Base-by-base conservation (phyloP, 2,888 invertebrate genomes). In the Archaeoteleia sp. region DNA sequence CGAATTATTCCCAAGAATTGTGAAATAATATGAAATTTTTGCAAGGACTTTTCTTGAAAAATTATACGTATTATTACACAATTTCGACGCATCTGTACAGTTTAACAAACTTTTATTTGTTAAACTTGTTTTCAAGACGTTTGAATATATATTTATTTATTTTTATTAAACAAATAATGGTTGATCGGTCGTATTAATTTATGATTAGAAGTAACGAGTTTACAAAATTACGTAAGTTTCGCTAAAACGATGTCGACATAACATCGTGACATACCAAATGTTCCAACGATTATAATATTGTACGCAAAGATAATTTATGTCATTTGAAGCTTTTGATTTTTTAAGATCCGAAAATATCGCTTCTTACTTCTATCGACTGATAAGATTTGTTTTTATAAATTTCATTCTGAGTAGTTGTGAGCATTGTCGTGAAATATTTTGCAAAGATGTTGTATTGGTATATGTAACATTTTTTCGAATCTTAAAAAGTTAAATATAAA, bases 261-360 rank as follows among this genome's bases (percentile, higher is more conserved):
- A 53, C 34, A 46, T 60, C 49, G 66, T 66, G 60, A 58, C 54
- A 66, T 66, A 39, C 60, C 66, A 66, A 66, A 66, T 66, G 66
- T 66, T 66, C 66, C 66, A 66, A 46, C 54, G 60, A 49, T 60
- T 66, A 66, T 66, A 54, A 53, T 45, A 42, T 20, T 49, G 49
- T 60, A 66, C 54, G 48, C 54, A 66, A 66, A 46, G 43, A 54
- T 60, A 57, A 57, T 65, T 57, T 58, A 58, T 58, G 58, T 46
- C 42, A 58, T 53, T 32, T 58, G 48, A n/a, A n/a, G n/a, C n/a
- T n/a, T n/a, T n/a, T n/a, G n/a, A n/a, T n/a, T 10, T 20, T 37
- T 58, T 66, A 66, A 66, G 65, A 51, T 45, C 65, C 45, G 57
- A 25, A 66, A 29, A 51, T 57, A 53, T 66, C 42, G 65, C 65